phyloP scores from a whole-genome alignment of 2,113 vertebrate genomes.

The Willisornis vidua region DNA sequence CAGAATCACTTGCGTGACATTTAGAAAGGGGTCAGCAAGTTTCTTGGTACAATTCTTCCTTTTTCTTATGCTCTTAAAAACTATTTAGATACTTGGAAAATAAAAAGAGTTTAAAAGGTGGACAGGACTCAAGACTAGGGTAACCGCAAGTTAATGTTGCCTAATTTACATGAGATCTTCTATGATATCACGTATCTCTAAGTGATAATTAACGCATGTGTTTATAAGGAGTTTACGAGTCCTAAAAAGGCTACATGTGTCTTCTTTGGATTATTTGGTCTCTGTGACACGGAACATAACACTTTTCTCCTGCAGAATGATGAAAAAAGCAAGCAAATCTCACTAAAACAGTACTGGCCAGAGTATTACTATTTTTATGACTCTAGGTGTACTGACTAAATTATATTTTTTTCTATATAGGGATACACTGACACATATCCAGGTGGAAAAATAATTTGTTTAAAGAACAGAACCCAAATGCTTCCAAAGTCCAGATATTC shows the following conservation, averaged over 20 bases:
- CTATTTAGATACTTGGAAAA: neutral
- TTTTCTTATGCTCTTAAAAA: neutral
- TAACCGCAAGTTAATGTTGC: neutral
- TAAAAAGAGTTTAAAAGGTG: neutral
- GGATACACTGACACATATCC: neutral
- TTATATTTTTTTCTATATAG: neutral
- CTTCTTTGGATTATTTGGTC: neutral
- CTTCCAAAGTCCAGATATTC: neutral
- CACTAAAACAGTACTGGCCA: neutral
- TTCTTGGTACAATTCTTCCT: neutral
- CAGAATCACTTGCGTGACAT: conserved; percentile 11
- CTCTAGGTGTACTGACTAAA: neutral
- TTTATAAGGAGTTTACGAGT: neutral
- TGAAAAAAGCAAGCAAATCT: neutral
- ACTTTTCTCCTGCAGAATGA: neutral
- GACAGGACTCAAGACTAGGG: neutral
- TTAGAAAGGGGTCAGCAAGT: conserved; percentile 23
- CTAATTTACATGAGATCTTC: neutral
- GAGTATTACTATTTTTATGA: neutral
- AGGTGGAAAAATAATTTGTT: neutral
- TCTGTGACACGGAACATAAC: neutral
- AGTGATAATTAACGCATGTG: neutral
- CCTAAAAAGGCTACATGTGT: neutral
- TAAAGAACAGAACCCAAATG: neutral
- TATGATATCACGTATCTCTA: neutral